Base-by-base conservation (phyloP, 2,888 invertebrate species). In the Lepeophtheirus nordmannii region DNA sequence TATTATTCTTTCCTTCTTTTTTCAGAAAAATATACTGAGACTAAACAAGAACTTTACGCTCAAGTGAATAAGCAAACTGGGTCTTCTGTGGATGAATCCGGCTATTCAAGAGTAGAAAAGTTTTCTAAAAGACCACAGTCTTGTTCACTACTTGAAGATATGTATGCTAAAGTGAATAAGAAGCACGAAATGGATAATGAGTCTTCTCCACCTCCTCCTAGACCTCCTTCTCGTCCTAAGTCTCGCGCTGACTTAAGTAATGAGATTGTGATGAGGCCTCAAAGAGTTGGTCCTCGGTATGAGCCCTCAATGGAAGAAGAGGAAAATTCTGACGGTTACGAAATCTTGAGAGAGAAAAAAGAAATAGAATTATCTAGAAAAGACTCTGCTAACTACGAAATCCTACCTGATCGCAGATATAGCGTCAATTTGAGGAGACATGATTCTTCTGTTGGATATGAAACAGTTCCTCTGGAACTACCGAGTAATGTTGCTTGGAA, bases 101-200 rank as follows among this genome's bases (percentile, higher is more conserved):
- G 30, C 30, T 30, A 30, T 30, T 30, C 30, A 30, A 30, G 30
- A 30, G 30, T 30, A 30, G 30, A 30, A 30, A 30, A 30, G 30
- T 30, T 30, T 30, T 30, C 30, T 30, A 30, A 30, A 30, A 2
- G 30, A 30, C 30, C 30, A 30, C 30, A 30, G 7, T 30, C 30
- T 30, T 30, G 30, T 7, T 30, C 30, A 30, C 7, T 30, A 30
- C 30, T 63, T 17, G 56, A 63, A 20, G 63, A 63, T 10, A 46
- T 63, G 53, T 63, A 63, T 37, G 63, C 63, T 53, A 63, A 63
- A 56, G 63, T 63, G 23, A 30, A 30, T n/a, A 63, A 63, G 53
- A 37, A 56, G 46, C 20, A 38, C n/a, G 62, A 62, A 30, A 20
- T 20, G 14, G 62, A 41, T 40, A n/a, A 39, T 22, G 62, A 62